These are phyloP conservation scores for Drosophila formosana DNA, from an alignment of 2,888 invertebrate species.

Conservation along the genomic window DNA sequence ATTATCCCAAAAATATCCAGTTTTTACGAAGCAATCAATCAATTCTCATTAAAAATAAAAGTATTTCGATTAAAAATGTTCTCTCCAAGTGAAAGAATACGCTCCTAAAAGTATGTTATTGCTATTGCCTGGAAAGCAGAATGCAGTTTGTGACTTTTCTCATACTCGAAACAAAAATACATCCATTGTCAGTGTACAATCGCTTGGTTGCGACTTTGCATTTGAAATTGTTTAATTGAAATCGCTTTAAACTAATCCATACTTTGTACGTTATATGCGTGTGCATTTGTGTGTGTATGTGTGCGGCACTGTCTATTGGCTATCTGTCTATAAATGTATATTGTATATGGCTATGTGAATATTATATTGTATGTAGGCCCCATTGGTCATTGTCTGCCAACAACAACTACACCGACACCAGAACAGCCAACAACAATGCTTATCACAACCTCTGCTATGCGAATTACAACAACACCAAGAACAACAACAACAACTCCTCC, in stretches of 20 bases:
- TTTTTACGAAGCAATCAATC: no score
- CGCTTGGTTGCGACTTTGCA: constrained; percentile 6
- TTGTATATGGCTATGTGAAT: constrained; percentile 25
- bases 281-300: background rate
- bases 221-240: constrained; percentile 1
- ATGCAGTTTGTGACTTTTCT: background rate
- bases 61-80: background rate
- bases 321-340: constrained; percentile 15
- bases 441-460: constrained; percentile 49
- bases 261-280: background rate
- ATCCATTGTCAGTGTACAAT: background rate
- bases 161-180: background rate
- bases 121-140: background rate
- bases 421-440: constrained; percentile 57
- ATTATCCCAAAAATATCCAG: no score
- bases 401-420: constrained; percentile 77
- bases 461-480: constrained; percentile 54
- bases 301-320: constrained; percentile 9
- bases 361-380: constrained; percentile 77
- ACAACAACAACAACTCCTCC: constrained; percentile 44
- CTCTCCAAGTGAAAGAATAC: background rate
- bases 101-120: background rate
- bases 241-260: constrained; percentile 45
- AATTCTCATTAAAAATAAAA: no score
- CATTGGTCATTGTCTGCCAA: constrained; percentile 85